Evolutionary conservation across 2,888 invertebrate genomes (phyloP).

Genomic region (Athalia rosae): DNA sequence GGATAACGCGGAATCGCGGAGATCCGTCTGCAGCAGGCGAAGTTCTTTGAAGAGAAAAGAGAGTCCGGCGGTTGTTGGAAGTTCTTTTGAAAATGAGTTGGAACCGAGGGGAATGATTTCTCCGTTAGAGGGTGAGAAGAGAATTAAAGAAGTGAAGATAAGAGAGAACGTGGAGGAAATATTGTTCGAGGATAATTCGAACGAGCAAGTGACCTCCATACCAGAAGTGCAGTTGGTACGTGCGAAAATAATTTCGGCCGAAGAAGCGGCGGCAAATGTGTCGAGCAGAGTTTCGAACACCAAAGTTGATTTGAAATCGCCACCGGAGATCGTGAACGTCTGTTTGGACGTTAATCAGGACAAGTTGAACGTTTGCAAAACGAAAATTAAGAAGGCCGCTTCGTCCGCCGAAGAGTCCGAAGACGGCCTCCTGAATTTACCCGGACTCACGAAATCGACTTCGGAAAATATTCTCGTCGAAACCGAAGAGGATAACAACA

Average conservation of each 20-base stretch:
- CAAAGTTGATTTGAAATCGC: constrained; percentile 68
- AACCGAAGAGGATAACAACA: constrained; percentile 55
- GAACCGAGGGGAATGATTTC: neutral
- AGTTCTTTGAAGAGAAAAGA: constrained; percentile 26
- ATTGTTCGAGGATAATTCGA: constrained; percentile 55
- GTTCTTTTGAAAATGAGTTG: constrained; percentile 5
- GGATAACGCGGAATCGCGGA: constrained; percentile 13
- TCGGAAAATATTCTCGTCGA: constrained; percentile 60
- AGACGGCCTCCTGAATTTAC: constrained; percentile 33
- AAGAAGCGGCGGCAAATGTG: constrained; percentile 70
- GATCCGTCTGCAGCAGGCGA: constrained; percentile 10
- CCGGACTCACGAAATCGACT: constrained; percentile 57
- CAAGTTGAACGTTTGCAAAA: neutral
- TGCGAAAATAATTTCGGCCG: constrained; percentile 63
- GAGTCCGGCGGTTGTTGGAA: neutral
- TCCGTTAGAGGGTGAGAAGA: constrained; percentile 45
- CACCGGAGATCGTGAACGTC: constrained; percentile 66
- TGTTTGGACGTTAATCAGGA: constrained; percentile 41
- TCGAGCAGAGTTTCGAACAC: constrained; percentile 67
- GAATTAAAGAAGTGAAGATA: constrained; percentile 58
- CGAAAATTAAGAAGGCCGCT: constrained; percentile 12
- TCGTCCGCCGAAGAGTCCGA: constrained; percentile 36
- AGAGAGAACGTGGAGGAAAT: constrained; percentile 58
- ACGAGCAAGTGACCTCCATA: constrained; percentile 51
- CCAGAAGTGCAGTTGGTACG: constrained; percentile 63